A percentile compares a stretch with the other conserved stretches of the same genome.
phyloP scores from a whole-genome alignment of 2,113 vertebrate genomes.

The Anser cygnoides region DNA sequence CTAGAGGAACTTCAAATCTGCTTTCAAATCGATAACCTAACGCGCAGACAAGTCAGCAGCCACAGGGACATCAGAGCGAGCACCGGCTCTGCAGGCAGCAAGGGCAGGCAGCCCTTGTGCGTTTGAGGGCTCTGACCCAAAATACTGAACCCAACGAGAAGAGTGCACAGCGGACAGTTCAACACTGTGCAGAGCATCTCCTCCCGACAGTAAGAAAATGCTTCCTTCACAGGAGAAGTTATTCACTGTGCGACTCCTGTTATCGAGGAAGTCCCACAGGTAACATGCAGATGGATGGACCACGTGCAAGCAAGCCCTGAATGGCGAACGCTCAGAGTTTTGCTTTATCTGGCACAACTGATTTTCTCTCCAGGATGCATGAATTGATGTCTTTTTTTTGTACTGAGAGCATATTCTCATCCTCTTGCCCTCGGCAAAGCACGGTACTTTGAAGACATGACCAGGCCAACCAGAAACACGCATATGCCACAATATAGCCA shows the following conservation, averaged over 20 bases:
- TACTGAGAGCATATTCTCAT: slow-evolving; percentile 5
- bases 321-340: slow-evolving; percentile 29
- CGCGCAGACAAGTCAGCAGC: neutral
- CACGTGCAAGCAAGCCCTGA: neutral
- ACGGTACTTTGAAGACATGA: neutral
- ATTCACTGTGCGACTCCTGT: neutral
- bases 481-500: neutral
- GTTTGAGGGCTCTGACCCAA: accelerated
- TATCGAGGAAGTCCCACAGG: neutral
- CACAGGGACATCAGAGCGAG: neutral
- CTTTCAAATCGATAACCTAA: neutral
- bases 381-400: slow-evolving; percentile 10
- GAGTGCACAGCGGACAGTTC: neutral
- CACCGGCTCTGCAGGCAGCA: neutral
- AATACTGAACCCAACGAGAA: neutral
- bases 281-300: neutral
- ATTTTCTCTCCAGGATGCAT: neutral
- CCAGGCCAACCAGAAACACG: neutral
- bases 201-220: neutral
- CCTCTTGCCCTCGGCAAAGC: neutral
- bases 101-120: accelerated
- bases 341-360: slow-evolving; percentile 35
- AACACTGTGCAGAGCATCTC: neutral
- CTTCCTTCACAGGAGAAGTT: neutral
- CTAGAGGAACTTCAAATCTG: neutral